Conservation (phyloP, 2,888 invertebrate species). For the Cryptophagus acutangulus region DNA sequence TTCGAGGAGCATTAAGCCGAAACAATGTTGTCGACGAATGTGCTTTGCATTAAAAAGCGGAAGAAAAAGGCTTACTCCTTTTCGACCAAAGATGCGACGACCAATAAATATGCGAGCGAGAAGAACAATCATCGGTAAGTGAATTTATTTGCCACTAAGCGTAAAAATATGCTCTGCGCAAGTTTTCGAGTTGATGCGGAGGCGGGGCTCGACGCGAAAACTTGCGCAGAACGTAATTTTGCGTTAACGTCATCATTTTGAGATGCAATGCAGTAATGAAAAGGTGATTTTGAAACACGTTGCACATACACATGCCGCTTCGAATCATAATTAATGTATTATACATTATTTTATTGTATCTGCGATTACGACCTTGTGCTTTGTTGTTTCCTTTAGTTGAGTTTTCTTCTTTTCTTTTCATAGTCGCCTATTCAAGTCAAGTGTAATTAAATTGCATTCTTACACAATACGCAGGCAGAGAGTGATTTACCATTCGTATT, state of each 20-base stretch:
- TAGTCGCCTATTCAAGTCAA: no score
- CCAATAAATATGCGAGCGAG: slow-evolving; percentile 10
- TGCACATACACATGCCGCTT: slow-evolving; percentile 3
- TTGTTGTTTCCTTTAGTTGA: no score
- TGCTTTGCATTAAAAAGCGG: slow-evolving; percentile 44
- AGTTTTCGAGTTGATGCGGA: no score
- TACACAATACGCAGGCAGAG: no score
- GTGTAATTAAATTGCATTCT: no score
- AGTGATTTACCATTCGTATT: no score
- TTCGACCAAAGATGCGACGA: slow-evolving; percentile 24
- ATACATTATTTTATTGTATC: slow-evolving; percentile 3
- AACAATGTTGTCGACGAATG: slow-evolving; percentile 44
- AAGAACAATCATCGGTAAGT: slow-evolving; percentile 37
- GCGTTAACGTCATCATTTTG: no score
- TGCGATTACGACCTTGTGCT: slow-evolving; percentile 6
- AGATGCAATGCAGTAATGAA: slow-evolving; percentile 1
- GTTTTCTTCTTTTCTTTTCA: no score
- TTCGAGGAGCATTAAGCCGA: slow-evolving; percentile 7
- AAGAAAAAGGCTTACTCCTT: slow-evolving; percentile 43
- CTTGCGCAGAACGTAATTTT: no score
- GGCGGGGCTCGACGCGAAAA: no score
- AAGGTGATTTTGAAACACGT: not conserved
- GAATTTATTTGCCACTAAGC: not conserved
- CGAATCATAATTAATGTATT: slow-evolving; percentile 8
- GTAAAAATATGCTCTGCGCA: no score